Conservation (phyloP, 1,140 invertebrate genomes). For the Brachionus rubens region DNA sequence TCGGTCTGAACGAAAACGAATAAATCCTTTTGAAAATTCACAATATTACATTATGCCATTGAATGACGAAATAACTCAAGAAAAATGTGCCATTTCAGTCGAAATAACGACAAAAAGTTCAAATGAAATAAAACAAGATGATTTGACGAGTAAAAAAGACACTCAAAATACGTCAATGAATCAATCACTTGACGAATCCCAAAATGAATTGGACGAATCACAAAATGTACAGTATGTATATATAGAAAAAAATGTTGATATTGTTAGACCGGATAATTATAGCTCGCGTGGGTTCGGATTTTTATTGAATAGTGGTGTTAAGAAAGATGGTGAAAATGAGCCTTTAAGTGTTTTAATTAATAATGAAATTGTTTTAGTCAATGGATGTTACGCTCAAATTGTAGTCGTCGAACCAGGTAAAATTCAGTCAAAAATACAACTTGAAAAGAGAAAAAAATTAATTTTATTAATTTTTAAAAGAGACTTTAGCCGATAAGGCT, state of each 20-base stretch:
- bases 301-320: constrained; percentile 16
- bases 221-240: constrained; percentile 25
- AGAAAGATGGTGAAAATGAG: background rate
- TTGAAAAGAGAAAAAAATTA: background rate
- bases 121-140: background rate
- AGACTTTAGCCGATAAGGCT: constrained; percentile 26
- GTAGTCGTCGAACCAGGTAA: constrained; percentile 39
- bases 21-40: constrained; percentile 25
- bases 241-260: constrained; percentile 5
- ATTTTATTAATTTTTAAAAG: background rate
- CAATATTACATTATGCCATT: constrained; percentile 35
- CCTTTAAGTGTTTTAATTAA: background rate
- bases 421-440: background rate
- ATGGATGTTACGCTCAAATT: constrained; percentile 28
- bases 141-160: background rate
- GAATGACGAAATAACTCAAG: background rate
- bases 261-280: constrained; percentile 4
- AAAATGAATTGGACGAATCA: constrained; percentile 13
- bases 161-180: background rate
- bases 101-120: background rate
- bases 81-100: background rate
- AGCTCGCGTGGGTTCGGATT: constrained; percentile 3
- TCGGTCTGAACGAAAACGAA: background rate
- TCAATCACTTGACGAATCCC: background rate
- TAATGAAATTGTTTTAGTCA: background rate